phyloP scores from a whole-genome alignment of 2,797 vertebrate species.

The Momotus momota region DNA sequence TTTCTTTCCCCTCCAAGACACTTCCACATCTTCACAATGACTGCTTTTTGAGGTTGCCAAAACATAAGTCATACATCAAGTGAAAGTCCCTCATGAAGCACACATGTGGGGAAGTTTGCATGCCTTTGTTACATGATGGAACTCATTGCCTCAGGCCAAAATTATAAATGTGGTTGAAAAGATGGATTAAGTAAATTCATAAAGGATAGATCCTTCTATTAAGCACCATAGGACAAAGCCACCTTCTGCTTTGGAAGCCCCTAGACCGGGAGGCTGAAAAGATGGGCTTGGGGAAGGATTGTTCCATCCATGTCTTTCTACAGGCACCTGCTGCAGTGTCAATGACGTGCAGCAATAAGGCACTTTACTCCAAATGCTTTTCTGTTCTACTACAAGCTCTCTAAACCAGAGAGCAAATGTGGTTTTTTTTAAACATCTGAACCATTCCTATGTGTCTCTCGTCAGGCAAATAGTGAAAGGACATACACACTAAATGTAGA shows the following conservation, averaged over 20 bases:
- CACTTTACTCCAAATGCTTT: not conserved
- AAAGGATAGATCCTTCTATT: not conserved
- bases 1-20: slow-evolving; percentile 14
- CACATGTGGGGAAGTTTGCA: not conserved
- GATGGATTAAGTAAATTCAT: not conserved
- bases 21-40: not conserved
- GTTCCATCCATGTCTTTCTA: not conserved
- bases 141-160: not conserved
- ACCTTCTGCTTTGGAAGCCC: not conserved
- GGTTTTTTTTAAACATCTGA: not conserved
- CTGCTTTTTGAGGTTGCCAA: slow-evolving; percentile 39
- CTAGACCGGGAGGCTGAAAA: not conserved
- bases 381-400: not conserved
- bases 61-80: not conserved
- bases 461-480: not conserved
- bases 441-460: not conserved
- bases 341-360: not conserved
- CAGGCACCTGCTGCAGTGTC: not conserved
- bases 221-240: not conserved
- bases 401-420: not conserved
- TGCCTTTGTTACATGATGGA: not conserved
- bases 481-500: not conserved
- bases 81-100: not conserved
- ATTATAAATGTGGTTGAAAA: not conserved
- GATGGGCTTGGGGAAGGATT: not conserved